These are phyloP conservation scores for Trissoscelio sp. DNA, from an alignment of 2,888 invertebrate species.

Conservation along the genomic window DNA sequence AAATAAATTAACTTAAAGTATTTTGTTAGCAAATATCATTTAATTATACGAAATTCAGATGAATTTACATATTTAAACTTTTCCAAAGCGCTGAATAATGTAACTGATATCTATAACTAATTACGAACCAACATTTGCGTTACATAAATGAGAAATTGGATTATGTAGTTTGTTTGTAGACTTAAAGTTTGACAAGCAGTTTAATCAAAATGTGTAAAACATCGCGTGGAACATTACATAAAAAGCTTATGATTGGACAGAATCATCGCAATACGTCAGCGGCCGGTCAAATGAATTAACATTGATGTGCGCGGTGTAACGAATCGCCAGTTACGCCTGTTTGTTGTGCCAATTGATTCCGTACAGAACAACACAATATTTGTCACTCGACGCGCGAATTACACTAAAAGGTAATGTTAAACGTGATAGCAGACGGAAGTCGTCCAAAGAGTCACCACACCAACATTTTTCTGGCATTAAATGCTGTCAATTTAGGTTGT, in stretches of 20 bases:
- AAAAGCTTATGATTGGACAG: constrained; percentile 36
- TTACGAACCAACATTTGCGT: constrained; percentile 6
- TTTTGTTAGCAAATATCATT: too few species aligned
- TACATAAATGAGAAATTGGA: constrained; percentile 44
- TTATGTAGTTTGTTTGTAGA: constrained; percentile 20
- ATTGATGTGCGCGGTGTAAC: constrained; percentile 43
- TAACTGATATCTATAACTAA: constrained; percentile 23
- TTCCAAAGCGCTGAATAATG: too few species aligned
- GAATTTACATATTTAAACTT: too few species aligned
- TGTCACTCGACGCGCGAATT: constrained; percentile 23
- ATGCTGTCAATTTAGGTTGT: not conserved
- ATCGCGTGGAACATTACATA: constrained; percentile 34
- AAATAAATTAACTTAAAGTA: too few species aligned
- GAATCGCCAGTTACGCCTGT: constrained; percentile 40
- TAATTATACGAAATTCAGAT: too few species aligned
- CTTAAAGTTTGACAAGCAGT: constrained; percentile 44
- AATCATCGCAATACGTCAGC: constrained; percentile 58
- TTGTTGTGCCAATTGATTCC: constrained; percentile 56
- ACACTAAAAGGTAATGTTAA: constrained; percentile 4
- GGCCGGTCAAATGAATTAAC: constrained; percentile 64
- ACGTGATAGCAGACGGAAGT: constrained; percentile 3
- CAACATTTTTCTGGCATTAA: constrained; percentile 13
- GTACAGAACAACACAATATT: constrained; percentile 35
- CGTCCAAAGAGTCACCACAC: not conserved
- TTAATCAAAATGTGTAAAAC: constrained; percentile 51